Percentiles rank a stretch among this genome's conserved stretches.
phyloP scores from a whole-genome alignment of 1,140 invertebrate genomes.

The Euura lappo region DNA sequence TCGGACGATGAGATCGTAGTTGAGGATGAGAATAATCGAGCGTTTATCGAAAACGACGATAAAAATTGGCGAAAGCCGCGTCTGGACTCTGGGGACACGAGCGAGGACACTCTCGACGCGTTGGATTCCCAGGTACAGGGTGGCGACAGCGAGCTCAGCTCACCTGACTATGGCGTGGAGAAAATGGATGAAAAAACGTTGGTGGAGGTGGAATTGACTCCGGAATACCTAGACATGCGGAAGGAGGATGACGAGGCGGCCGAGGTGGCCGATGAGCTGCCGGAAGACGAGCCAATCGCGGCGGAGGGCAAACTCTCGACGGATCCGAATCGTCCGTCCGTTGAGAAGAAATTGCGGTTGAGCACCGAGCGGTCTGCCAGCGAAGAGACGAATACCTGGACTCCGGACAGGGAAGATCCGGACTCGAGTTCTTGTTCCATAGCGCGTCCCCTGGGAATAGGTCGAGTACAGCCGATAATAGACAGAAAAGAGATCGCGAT shows the following conservation, averaged over 20 bases:
- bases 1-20: slow-evolving; percentile 51
- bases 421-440: slow-evolving; percentile 82
- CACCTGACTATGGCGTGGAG: slow-evolving; percentile 54
- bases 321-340: slow-evolving; percentile 40
- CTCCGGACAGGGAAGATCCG: slow-evolving; percentile 69
- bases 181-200: slow-evolving; percentile 57
- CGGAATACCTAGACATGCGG: slow-evolving; percentile 56
- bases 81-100: slow-evolving; percentile 50
- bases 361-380: slow-evolving; percentile 56
- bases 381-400: slow-evolving; percentile 57
- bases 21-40: slow-evolving; percentile 19
- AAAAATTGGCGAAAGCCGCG: slow-evolving; percentile 45
- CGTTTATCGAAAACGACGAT: slow-evolving; percentile 36
- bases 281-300: slow-evolving; percentile 48
- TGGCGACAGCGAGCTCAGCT: slow-evolving; percentile 52
- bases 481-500: slow-evolving; percentile 52
- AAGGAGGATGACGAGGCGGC: slow-evolving; percentile 48
- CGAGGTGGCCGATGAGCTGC: slow-evolving; percentile 46
- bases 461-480: slow-evolving; percentile 63
- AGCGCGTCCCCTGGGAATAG: slow-evolving; percentile 75
- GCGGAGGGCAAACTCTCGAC: slow-evolving; percentile 28
- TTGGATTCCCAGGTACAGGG: slow-evolving; percentile 53
- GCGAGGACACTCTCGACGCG: slow-evolving; percentile 57
- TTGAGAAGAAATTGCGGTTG: slow-evolving; percentile 51
- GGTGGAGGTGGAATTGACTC: slow-evolving; percentile 55